These are phyloP conservation scores for Chymomyza procnemis DNA, from an alignment of 2,888 invertebrate genomes.

Conservation along the genomic window DNA sequence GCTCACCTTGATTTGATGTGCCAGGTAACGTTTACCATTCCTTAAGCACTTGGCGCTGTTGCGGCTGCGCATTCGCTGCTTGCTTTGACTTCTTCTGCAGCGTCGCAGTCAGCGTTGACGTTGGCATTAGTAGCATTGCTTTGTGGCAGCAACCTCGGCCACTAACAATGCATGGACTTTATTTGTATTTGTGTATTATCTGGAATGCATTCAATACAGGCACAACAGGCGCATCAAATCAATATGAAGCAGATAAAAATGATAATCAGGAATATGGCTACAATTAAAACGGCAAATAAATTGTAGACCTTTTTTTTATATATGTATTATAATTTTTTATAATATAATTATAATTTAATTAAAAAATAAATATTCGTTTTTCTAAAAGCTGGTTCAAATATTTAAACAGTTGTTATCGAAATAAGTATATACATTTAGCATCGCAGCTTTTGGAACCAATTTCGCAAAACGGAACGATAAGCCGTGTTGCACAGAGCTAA, in stretches of 20 bases:
- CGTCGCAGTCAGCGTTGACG: conserved; percentile 11
- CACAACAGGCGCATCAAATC: conserved; percentile 6
- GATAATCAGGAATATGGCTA: conserved; percentile 9
- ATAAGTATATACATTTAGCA: no score
- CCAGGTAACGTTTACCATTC: conserved; percentile 75
- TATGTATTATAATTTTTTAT: neutral
- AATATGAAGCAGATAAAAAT: conserved; percentile 2
- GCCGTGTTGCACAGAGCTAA: no score
- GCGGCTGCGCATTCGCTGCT: conserved; percentile 6
- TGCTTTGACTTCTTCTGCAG: conserved; percentile 17
- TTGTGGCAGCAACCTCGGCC: conserved; percentile 30
- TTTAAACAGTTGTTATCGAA: no score
- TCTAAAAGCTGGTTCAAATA: no score
- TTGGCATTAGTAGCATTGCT: conserved; percentile 9
- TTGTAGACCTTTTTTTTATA: neutral
- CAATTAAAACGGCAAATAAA: neutral
- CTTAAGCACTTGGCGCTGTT: conserved; percentile 72
- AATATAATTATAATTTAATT: no score
- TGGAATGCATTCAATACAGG: neutral
- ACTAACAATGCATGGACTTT: neutral
- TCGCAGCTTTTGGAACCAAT: no score
- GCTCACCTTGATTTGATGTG: conserved; percentile 77
- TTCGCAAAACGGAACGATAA: no score
- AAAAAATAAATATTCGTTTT: no score
- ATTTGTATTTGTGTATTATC: neutral